These are phyloP conservation scores for Numida meleagris DNA, from an alignment of 2,113 vertebrate genomes.

Conservation along the genomic window DNA sequence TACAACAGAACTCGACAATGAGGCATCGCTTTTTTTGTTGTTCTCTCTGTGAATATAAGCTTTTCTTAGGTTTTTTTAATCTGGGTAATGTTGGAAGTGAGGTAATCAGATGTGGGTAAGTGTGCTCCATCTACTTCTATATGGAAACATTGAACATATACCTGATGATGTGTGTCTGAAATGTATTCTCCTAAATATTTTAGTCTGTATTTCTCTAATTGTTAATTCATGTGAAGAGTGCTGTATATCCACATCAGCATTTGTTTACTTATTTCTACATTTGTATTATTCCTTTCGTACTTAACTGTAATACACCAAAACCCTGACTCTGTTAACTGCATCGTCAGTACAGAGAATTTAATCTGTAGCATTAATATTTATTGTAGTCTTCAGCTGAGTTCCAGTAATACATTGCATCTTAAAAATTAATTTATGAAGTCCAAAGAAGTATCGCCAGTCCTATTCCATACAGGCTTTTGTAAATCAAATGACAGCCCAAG, in stretches of 20 bases:
- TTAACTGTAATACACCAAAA: not conserved
- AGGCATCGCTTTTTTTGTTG: not conserved
- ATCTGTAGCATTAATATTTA: not conserved
- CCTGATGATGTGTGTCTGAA: constrained; percentile 30
- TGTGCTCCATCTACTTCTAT: not conserved
- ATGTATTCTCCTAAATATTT: not conserved
- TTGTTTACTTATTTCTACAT: not conserved
- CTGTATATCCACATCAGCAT: not conserved
- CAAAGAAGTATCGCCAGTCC: not conserved
- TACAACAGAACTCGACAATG: not conserved
- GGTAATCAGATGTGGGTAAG: not conserved
- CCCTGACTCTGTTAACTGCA: not conserved
- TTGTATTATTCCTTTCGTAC: not conserved
- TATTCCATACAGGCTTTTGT: not conserved
- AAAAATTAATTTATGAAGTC: not conserved
- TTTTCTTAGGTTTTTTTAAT: not conserved
- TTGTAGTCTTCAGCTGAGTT: not conserved
- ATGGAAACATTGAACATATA: not conserved
- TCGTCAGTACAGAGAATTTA: not conserved
- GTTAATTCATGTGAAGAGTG: constrained; percentile 9
- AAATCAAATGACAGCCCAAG: not conserved
- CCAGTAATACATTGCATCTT: not conserved
- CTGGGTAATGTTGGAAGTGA: not conserved
- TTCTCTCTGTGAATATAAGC: not conserved
- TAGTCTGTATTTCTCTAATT: constrained; percentile 25